Evolutionary conservation across 2,888 invertebrate genomes (phyloP), one percentile per base, ranked within the genome.

Genomic region (Penaeus monodon): DNA sequence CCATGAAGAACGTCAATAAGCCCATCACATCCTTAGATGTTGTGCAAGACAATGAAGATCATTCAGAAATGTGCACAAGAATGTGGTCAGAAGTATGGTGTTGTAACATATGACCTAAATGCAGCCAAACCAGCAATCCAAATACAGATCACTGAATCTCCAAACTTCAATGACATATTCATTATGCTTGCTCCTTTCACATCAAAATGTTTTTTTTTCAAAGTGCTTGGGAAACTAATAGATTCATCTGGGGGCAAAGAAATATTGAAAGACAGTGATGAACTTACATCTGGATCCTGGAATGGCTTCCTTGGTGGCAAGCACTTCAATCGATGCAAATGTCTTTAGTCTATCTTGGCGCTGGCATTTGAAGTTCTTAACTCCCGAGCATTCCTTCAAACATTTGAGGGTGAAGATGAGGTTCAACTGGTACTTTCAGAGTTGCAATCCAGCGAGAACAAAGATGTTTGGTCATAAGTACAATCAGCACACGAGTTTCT

Each of bases 41-140:
- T 33, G 33, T 33, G 3, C 3, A 33, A 33, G 33, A 33, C 33
- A 33, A 2, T 33, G 33, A 33, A 33, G 33, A 33, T 33, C 33
- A 80, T 65, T n/a, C 80, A 80, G 65, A 81, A 81, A 66, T 81
- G 81, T 81, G 81, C 66, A 24, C 20, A 64, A 38, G 65, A 81
- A 66, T 81, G 81, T 64, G 64, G 65, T 33, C 66, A 65, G 64
- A 29, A 29, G 65, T 81, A 81, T 65, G 65, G 81, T n/a, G 63
- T 81, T 29, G 81, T 81, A 29, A 81, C 65, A 65, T 2, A 66
- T 66, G 81, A 81, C 65, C 65, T 66, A 29, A n/a, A 57, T 7
- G 66, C 66, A 66, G 81, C 66, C 20, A 4, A 74, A 27, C n/a
- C 27, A 29, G 74, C 74, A 20, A 29, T 74, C n/a, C n/a, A 29